Base-by-base conservation (phyloP, 2,797 vertebrate species). In the Chelon labrosus region DNA sequence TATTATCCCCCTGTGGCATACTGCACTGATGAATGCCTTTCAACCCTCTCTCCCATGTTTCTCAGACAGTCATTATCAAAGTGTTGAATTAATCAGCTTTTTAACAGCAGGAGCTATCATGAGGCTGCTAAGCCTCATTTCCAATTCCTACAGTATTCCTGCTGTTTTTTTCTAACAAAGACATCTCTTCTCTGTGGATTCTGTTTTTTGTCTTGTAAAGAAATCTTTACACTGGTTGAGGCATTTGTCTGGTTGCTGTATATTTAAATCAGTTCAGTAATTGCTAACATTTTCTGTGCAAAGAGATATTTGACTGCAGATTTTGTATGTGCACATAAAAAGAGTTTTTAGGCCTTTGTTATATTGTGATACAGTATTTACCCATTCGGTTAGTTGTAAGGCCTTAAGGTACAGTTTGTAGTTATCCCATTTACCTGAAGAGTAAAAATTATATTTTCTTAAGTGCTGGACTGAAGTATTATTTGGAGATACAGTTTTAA, bases 41-140 rank as follows among this genome's bases (percentile, higher is more conserved):
- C 77, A 87, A 70, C 79, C 71, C 57, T 72, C 70, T 70, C 83
- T 63, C 57, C 83, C 69, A 79, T 86, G 86, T 79, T 86, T 86
- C 77, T 68, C 84, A 86, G 79, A 80, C 75, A 84, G 77, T 89
- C 85, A 88, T 90, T 90, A 89, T 88, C 87, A 86, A 77, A 88
- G 81, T 85, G 84, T 80, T 89, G 87, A 91, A 91, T 93, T 89
- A 91, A 91, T 92, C 86, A 90, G 77, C 79, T 79, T 89, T 85
- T 87, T 83, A 89, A 79, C 91, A 89, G 87, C 89, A 85, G 86
- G 90, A 84, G 80, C 77, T 70, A 82, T 84, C 80, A 76, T 37
- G 73, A 75, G 65, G 80, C 73, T 81, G 84, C 83, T 75, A 81
- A 85, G 87, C 82, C 72, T 89, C 69, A 88, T 91, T 89, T 88